Conservation (phyloP, 2,888 invertebrate species). For the Hoplodrina ambigua region DNA sequence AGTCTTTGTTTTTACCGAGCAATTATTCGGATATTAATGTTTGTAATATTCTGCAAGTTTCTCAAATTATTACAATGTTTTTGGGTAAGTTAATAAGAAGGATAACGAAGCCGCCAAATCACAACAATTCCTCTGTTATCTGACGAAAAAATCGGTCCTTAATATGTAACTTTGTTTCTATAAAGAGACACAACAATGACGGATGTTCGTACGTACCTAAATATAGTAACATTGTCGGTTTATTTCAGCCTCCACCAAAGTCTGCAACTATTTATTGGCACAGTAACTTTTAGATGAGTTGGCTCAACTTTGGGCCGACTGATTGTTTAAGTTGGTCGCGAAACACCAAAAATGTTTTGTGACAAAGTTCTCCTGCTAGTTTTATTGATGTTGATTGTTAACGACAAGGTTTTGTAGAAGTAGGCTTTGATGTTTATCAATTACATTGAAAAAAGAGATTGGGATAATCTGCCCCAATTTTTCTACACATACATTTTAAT, state of each 20-base stretch:
- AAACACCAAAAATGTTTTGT: slow-evolving; percentile 51
- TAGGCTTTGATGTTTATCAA: background rate
- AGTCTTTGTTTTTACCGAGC: no score
- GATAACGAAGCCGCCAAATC: no score
- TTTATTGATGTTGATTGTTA: slow-evolving; percentile 18
- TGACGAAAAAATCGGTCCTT: no score
- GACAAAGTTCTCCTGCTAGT: slow-evolving; percentile 26
- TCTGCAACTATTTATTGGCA: slow-evolving; percentile 70
- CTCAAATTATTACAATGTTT: no score
- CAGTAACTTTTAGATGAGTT: slow-evolving; percentile 68
- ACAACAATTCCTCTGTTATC: no score
- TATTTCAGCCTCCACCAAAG: slow-evolving; percentile 28
- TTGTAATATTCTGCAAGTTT: no score
- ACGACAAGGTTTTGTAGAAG: background rate
- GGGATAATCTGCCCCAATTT: no score
- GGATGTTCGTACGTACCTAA: slow-evolving; percentile 7
- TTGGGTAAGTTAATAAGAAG: no score
- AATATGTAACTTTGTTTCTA: no score
- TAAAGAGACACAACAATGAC: background rate
- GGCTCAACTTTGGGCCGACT: slow-evolving; percentile 54
- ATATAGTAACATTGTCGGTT: slow-evolving; percentile 33
- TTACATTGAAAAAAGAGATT: no score
- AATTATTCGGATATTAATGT: no score
- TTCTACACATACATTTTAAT: no score
- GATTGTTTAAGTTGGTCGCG: slow-evolving; percentile 67